phyloP scores from a whole-genome alignment of 2,888 invertebrate genomes.

The Hirtodrosophila histrioides region DNA sequence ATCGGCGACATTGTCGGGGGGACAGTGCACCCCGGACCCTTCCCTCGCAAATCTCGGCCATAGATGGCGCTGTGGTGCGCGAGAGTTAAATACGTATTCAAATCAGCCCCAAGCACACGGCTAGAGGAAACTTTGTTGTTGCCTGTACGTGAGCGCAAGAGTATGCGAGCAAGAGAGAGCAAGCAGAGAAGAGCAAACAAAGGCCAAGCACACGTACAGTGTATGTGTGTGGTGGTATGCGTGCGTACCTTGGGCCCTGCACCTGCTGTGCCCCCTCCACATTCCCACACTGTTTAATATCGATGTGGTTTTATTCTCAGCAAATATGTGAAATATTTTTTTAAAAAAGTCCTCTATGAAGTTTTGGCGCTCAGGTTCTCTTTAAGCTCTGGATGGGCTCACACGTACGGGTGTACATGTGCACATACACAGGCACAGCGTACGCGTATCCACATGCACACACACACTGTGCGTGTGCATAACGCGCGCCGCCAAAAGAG shows the following conservation, averaged over 20 bases:
- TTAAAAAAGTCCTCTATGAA: not conserved
- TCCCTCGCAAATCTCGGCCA: conserved; percentile 68
- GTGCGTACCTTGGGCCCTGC: conserved; percentile 5
- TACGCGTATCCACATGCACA: conserved; percentile 47
- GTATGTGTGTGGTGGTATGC: conserved; percentile 17
- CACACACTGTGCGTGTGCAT: conserved; percentile 74
- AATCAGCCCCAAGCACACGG: conserved; percentile 69
- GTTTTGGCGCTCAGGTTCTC: conserved; percentile 26
- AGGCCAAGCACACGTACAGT: conserved; percentile 46
- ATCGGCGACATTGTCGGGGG: conserved; percentile 50
- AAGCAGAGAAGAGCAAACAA: conserved; percentile 25
- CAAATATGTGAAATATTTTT: not conserved
- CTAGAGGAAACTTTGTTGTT: conserved; percentile 31
- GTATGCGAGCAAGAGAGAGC: conserved; percentile 10
- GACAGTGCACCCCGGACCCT: conserved; percentile 34
- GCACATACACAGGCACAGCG: conserved; percentile 8
- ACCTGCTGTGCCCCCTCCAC: conserved; percentile 21
- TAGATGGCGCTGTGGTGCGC: conserved; percentile 78
- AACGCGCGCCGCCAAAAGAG: conserved; percentile 61
- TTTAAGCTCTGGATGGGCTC: conserved; percentile 26
- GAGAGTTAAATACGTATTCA: conserved; percentile 60
- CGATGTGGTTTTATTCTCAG: conserved; percentile 15
- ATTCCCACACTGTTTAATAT: conserved; percentile 19
- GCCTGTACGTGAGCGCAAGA: conserved; percentile 15
- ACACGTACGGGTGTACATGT: conserved; percentile 39